A percentile compares a stretch with the other conserved stretches of the same genome.
These are phyloP conservation scores for Cephalopterus ornatus DNA, from an alignment of 2,113 vertebrate genomes.

Conservation along the genomic window DNA sequence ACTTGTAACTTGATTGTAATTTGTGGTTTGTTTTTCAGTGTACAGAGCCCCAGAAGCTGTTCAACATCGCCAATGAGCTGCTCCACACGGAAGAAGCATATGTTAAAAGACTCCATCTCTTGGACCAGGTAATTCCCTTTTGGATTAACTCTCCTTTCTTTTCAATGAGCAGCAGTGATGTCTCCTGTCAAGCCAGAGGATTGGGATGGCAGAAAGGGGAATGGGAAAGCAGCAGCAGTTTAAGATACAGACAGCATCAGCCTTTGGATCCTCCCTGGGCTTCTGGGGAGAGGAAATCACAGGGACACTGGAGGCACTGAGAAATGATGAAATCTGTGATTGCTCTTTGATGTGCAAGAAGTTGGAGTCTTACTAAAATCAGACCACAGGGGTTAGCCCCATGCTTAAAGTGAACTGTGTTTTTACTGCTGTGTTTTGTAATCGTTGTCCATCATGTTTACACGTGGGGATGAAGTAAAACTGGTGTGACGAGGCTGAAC, in stretches of 20 bases:
- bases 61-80: conserved; percentile 93
- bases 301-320: background rate
- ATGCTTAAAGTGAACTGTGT: background rate
- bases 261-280: background rate
- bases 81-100: conserved; percentile 95
- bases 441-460: background rate
- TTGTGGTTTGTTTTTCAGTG: conserved; percentile 67
- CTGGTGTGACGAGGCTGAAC: background rate
- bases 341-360: background rate
- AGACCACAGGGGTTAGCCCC: background rate
- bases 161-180: background rate
- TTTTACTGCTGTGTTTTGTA: background rate
- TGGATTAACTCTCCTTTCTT: background rate
- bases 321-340: background rate
- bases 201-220: background rate
- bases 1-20: background rate
- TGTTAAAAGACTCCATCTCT: conserved; percentile 89
- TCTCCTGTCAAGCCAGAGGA: background rate
- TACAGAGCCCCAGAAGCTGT: conserved; percentile 86
- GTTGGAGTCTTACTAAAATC: background rate
- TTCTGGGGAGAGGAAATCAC: background rate
- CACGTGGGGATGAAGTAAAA: background rate
- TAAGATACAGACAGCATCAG: background rate
- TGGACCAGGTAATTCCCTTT: conserved; percentile 87
- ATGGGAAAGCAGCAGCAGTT: background rate